Conservation (phyloP, 53 echinoderm and acorn worm genomes). For the Apostichopus leukothele region DNA sequence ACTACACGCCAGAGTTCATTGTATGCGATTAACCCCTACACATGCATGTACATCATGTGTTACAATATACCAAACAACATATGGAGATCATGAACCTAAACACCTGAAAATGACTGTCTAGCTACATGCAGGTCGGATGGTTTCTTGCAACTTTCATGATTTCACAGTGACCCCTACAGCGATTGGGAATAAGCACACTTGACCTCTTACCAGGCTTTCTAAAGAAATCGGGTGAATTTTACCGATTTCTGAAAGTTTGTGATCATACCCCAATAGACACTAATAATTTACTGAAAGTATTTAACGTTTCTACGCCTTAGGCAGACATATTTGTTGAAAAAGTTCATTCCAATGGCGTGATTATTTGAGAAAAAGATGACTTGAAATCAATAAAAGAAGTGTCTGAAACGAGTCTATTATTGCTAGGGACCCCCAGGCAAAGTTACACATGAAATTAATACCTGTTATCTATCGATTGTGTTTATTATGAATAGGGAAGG, state of each 20-base stretch:
- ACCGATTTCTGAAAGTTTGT: not conserved
- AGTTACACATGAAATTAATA: conserved; percentile 32
- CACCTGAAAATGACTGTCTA: not conserved
- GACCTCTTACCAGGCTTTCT: not conserved
- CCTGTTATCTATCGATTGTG: conserved; percentile 20
- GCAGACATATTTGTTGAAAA: conserved; percentile 2
- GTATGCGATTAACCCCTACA: no score
- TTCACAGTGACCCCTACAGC: conserved; percentile 1
- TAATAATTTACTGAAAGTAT: conserved; percentile 1
- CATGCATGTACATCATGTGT: no score
- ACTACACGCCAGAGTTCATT: no score
- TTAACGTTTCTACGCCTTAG: conserved; percentile 11
- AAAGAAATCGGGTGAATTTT: not conserved
- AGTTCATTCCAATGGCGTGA: not conserved
- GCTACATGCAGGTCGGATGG: no score
- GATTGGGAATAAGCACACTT: not conserved
- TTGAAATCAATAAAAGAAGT: conserved; percentile 9
- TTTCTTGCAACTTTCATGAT: no score
- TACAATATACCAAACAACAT: no score
- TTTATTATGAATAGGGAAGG: conserved; percentile 42
- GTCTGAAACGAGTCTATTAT: conserved; percentile 38
- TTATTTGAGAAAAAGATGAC: not conserved
- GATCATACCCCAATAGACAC: not conserved
- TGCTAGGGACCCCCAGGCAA: conserved; percentile 31
- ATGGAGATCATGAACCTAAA: not conserved